Percentiles rank a stretch among this genome's conserved stretches.
These are phyloP conservation scores for Tamandua tetradactyla DNA, from an alignment of 2,797 vertebrate species.

Conservation along the genomic window DNA sequence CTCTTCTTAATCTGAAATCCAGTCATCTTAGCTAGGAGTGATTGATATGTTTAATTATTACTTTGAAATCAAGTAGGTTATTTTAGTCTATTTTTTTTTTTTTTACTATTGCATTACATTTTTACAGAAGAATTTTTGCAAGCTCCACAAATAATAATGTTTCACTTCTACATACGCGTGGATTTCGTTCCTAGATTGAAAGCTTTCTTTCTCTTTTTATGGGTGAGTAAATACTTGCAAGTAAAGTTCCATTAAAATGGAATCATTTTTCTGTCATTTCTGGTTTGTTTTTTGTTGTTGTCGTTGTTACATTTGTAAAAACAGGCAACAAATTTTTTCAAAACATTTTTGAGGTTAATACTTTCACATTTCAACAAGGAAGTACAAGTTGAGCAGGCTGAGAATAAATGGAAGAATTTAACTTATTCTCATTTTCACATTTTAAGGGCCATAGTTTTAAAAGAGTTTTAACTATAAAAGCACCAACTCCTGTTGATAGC, in stretches of 20 bases:
- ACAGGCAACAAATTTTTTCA: neutral
- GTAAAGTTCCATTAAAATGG: neutral
- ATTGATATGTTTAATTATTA: constrained; percentile 70
- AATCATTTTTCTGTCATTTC: neutral
- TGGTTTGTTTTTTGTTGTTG: neutral
- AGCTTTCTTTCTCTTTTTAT: neutral
- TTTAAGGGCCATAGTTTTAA: constrained; percentile 7
- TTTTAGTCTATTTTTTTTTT: neutral
- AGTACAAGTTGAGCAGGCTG: neutral
- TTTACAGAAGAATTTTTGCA: constrained; percentile 30
- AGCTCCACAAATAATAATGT: neutral
- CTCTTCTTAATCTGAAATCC: constrained; percentile 65
- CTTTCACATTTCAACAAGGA: neutral
- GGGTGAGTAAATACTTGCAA: neutral
- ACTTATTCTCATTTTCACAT: constrained; percentile 31
- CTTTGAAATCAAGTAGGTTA: constrained; percentile 28
- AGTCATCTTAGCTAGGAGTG: constrained; percentile 55
- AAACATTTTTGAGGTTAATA: neutral
- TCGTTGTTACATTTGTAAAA: neutral
- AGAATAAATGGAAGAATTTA: neutral
- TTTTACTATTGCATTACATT: neutral
- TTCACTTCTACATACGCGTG: neutral
- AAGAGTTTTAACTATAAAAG: constrained; percentile 37
- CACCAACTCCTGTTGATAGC: neutral
- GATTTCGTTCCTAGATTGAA: neutral